Base-by-base conservation (phyloP, 2,888 invertebrate genomes). In the Dysmachus trigonus region DNA sequence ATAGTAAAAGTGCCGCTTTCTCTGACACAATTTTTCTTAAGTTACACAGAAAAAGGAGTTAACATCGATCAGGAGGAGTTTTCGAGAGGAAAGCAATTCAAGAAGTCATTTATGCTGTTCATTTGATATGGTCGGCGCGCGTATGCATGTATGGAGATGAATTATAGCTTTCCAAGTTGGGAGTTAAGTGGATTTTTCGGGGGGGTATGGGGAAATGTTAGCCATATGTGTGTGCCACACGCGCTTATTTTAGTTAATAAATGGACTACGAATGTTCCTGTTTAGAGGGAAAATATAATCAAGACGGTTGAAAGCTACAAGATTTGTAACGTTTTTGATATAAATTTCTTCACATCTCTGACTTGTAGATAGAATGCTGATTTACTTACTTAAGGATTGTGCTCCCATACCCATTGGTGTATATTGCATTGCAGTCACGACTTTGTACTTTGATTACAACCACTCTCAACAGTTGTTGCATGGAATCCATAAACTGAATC, bases 61-160 rank as follows among this genome's bases (percentile, higher is more conserved):
- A 76, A 76, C 76, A 76, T 76, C 76, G 41, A 76, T 76, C 38
- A 76, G 38, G 35, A 76, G 76, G 76, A 76, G 76, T 38, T 76
- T 76, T 18, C 22, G 35, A 33, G 15, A 41, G 76, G 22, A 76
- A 76, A 35, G 76, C 22, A 76, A 41, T 76, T 76, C 38, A 22
- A 76, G 76, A 41, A 38, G 38, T 10, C 76, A 76, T 76, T 76
- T 35, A 38, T 35, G 33, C 73, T 30, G n/a, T 13, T 41, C 22
- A 35, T 76, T 76, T 76, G 33, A 22, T 76, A 76, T 76, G 41
- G 35, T 76, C 27, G 41, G 22, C 76, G 41, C 13, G 22, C 76
- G 41, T 22, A 41, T 22, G 73, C 18, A 41, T 76, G 76, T 22
- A n/a, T 76, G 38, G 22, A 18, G 76, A 76, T 76, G 76, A 76